phyloP scores from a whole-genome alignment of 2,888 invertebrate genomes.

The Caenorhabditis sulstoni region DNA sequence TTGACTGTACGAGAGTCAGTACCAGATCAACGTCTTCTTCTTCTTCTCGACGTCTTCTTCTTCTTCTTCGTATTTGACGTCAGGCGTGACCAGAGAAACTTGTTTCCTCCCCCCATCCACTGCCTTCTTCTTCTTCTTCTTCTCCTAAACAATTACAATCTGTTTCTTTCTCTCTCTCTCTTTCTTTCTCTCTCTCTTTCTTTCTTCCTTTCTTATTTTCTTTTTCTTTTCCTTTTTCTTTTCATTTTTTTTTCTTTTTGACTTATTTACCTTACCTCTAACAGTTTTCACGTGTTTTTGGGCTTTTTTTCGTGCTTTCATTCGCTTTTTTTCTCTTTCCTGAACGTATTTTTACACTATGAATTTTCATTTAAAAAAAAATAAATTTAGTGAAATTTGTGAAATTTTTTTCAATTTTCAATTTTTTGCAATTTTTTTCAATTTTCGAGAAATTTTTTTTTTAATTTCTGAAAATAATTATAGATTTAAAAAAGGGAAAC shows the following conservation, averaged over 20 bases:
- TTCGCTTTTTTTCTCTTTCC: background rate
- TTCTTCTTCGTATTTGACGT: background rate
- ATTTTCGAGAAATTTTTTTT: background rate
- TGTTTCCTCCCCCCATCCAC: too few species aligned
- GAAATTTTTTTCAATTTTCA: background rate
- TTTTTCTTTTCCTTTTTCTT: constrained; percentile 7
- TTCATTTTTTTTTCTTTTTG: constrained; percentile 4
- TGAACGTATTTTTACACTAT: too few species aligned
- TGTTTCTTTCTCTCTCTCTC: background rate
- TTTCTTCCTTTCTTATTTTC: background rate
- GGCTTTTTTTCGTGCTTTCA: background rate
- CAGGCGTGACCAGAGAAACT: constrained; percentile 17
- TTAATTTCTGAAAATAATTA: too few species aligned
- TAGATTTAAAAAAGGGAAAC: too few species aligned
- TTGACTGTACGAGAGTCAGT: background rate
- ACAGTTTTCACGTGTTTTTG: too few species aligned
- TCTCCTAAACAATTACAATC: too few species aligned
- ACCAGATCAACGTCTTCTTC: constrained; percentile 7
- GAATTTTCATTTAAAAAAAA: too few species aligned
- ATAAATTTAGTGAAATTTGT: too few species aligned
- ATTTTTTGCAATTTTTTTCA: background rate
- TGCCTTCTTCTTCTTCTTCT: background rate
- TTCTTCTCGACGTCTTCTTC: too few species aligned
- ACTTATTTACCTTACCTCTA: too few species aligned
- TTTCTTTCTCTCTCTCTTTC: background rate